These are phyloP conservation scores for Lindbergichthys nudifrons DNA, from an alignment of 2,797 vertebrate genomes.

Conservation along the genomic window DNA sequence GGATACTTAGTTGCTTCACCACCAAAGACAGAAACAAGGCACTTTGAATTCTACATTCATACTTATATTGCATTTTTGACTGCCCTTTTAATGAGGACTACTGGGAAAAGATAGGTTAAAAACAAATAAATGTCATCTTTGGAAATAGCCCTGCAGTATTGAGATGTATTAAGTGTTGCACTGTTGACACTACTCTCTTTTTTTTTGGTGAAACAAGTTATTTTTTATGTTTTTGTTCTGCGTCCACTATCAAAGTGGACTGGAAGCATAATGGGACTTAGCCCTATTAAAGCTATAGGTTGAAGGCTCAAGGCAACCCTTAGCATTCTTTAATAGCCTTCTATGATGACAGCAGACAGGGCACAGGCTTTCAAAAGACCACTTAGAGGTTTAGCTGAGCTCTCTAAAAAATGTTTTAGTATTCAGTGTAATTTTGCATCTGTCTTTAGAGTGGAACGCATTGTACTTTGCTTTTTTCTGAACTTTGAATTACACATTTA, in stretches of 20 bases:
- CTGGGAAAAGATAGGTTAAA: conserved; percentile 11
- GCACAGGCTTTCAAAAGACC: conserved; percentile 10
- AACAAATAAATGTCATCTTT: conserved; percentile 4
- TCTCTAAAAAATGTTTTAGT: conserved; percentile 8
- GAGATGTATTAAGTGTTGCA: not conserved
- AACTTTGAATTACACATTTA: no score
- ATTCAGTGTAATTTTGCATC: conserved; percentile 9
- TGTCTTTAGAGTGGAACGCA: not conserved
- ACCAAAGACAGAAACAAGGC: not conserved
- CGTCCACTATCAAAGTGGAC: conserved; percentile 37
- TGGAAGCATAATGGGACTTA: conserved; percentile 21
- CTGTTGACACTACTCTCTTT: conserved; percentile 4
- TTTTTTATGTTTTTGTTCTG: conserved; percentile 30
- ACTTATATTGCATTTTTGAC: not conserved
- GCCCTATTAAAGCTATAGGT: conserved; percentile 16
- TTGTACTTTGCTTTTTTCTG: not conserved
- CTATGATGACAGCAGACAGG: conserved; percentile 28
- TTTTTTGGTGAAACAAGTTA: not conserved
- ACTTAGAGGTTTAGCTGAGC: not conserved
- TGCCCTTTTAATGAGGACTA: conserved; percentile 9
- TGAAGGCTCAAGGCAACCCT: conserved; percentile 36
- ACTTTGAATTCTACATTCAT: conserved; percentile 4
- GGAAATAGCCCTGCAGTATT: not conserved
- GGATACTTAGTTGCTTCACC: not conserved
- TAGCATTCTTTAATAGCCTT: conserved; percentile 30